Conservation (phyloP, 2,888 invertebrate genomes). For the Cotesia congregata region DNA sequence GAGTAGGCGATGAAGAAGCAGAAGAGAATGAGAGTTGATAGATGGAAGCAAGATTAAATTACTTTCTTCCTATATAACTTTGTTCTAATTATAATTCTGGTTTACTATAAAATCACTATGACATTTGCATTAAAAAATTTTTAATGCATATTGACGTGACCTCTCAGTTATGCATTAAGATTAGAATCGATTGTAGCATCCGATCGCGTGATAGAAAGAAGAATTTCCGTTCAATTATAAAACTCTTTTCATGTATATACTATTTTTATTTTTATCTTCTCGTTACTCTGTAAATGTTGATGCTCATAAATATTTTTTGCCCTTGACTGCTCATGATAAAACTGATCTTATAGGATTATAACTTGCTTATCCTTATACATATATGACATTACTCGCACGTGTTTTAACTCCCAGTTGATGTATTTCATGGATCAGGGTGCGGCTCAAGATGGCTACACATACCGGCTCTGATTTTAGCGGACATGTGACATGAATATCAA, state of each 20-base stretch:
- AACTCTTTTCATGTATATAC: not conserved
- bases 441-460: conserved; percentile 66
- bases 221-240: conserved; percentile 17
- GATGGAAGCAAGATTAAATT: not conserved
- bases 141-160: conserved; percentile 2
- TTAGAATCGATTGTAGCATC: conserved; percentile 16
- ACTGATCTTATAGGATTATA: not conserved
- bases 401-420: conserved; percentile 42
- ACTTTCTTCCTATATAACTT: not conserved
- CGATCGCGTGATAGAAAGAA: conserved; percentile 13
- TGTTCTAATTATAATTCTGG: not conserved
- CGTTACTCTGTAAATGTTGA: not conserved
- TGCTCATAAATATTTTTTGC: not conserved
- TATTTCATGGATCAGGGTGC: conserved; percentile 62
- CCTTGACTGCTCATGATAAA: not conserved
- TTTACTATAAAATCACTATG: not conserved
- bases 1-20: too few species aligned
- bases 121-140: not conserved
- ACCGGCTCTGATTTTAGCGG: conserved; percentile 48
- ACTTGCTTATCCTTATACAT: not conserved
- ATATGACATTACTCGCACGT: conserved; percentile 44
- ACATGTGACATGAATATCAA: conserved; percentile 70
- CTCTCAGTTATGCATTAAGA: not conserved
- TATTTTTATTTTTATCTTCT: too few species aligned
- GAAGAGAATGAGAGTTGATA: not conserved